Base-by-base conservation (phyloP, 2,113 vertebrate genomes). In the Thunnus thynnus region DNA sequence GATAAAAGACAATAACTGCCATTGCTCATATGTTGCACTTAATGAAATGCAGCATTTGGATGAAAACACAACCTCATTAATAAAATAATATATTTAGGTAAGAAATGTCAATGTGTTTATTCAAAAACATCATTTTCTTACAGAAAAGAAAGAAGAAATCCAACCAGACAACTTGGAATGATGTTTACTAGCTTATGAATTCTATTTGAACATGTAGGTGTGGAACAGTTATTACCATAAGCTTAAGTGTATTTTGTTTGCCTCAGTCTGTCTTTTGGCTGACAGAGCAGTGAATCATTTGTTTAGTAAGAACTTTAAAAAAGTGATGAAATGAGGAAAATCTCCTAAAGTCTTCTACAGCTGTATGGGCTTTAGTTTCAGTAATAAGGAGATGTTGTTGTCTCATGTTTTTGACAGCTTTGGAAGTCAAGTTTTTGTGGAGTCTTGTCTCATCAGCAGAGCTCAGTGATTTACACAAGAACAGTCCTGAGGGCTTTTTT, bases 401-500 rank as follows among this genome's bases (percentile, higher is more conserved):
- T 76, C n/a, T 78, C 36, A 7, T 11, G 30, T 48, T 55, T 64
- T 32, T 83, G 66, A 70, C 60, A 62, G 54, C 18, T 63, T n/a
- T 17, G 30, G 47, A 54, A 56, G 54, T 14, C 1, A 41, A 25
- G 57, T 54, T 41, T 65, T 61, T 4, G 5, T 22, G 22, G 57
- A 17, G 65, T 72, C 18, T 11, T 46, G 64, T 27, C 62, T 82
- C 55, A 63, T 82, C 57, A 48, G 58, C 70, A 32, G 30, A 74
- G 25, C 78, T 75, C 20, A 41, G n/a, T 41, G 61, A 64, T 11
- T 64, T 51, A 52, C 3, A 44, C 32, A 11, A 70, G 18, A 72
- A 72, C 64, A 50, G 58, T 82, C 76, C 74, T 57, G 7, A 48
- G 77, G 82, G 72, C 44, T 84, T 80, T 68, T 81, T 83, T 81